Percentiles rank a stretch among this genome's conserved stretches.
Conservation (phyloP, 2,888 invertebrate genomes). For the Endomychus coccineus region DNA sequence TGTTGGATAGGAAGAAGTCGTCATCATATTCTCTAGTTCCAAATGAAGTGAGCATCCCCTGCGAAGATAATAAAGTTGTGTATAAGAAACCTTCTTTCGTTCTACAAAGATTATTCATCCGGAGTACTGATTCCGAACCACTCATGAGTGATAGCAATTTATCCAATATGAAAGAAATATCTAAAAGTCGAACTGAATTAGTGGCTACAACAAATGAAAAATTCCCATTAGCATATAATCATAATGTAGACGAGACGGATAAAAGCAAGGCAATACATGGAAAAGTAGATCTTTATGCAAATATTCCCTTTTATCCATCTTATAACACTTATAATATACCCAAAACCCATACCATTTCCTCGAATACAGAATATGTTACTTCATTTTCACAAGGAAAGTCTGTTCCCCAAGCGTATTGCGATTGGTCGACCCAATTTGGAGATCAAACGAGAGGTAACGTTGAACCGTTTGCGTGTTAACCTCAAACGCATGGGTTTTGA, state of each 20-base stretch:
- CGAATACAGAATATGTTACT: slow-evolving; percentile 5
- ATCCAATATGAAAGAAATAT: slow-evolving; percentile 25
- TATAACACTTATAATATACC: slow-evolving; percentile 21
- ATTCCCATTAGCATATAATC: slow-evolving; percentile 37
- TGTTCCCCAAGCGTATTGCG: slow-evolving; percentile 40
- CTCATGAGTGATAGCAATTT: slow-evolving; percentile 15
- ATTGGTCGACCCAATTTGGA: slow-evolving; percentile 39
- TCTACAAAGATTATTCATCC: slow-evolving; percentile 36
- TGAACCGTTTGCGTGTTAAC: slow-evolving; percentile 15
- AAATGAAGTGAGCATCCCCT: no score
- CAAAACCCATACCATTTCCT: not conserved
- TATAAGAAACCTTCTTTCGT: slow-evolving; percentile 34
- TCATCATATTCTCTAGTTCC: no score
- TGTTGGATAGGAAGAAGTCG: no score
- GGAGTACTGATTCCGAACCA: slow-evolving; percentile 27
- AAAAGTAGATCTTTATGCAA: slow-evolving; percentile 36
- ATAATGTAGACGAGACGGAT: slow-evolving; percentile 10
- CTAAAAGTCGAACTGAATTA: slow-evolving; percentile 32
- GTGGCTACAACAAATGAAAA: slow-evolving; percentile 30
- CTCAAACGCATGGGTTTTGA: slow-evolving; percentile 16
- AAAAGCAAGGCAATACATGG: not conserved
- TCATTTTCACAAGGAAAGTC: slow-evolving; percentile 1
- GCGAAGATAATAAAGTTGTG: no score
- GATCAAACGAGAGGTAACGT: slow-evolving; percentile 38
- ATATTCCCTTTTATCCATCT: slow-evolving; percentile 39